Evolutionary conservation across 2,797 vertebrate species (phyloP).

Genomic region (Pseudotriccus pelzelni): DNA sequence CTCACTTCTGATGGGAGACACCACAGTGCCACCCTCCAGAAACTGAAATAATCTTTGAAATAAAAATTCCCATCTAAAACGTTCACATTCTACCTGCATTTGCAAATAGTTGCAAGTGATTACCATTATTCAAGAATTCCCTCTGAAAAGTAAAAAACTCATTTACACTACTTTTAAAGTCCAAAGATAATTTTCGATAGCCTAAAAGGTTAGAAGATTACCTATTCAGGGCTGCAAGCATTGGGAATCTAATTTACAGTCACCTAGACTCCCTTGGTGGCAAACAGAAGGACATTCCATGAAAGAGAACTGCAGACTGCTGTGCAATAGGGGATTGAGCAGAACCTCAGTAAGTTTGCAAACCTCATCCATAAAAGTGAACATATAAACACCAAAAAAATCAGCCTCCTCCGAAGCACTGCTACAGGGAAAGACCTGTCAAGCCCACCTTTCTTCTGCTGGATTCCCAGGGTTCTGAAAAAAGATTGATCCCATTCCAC

Average conservation of each 20-base stretch:
- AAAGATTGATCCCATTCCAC: not conserved
- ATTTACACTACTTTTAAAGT: not conserved
- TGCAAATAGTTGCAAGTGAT: not conserved
- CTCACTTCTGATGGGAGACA: not conserved
- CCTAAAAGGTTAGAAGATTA: not conserved
- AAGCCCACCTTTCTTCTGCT: not conserved
- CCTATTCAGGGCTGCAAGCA: not conserved
- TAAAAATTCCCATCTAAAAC: not conserved
- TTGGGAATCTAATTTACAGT: not conserved
- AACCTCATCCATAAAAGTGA: not conserved
- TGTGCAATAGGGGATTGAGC: rapidly evolving
- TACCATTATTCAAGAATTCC: not conserved
- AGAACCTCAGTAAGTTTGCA: not conserved
- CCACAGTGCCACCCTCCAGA: not conserved
- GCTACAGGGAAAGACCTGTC: not conserved
- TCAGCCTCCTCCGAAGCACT: not conserved
- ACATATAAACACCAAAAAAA: not conserved
- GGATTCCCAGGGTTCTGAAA: not conserved
- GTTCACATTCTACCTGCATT: not conserved
- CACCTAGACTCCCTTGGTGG: not conserved
- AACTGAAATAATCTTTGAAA: not conserved
- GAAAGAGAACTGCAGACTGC: not conserved
- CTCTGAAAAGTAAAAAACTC: not conserved
- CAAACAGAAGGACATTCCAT: not conserved
- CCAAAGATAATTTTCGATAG: not conserved